Base-by-base conservation (phyloP, 2,113 vertebrate species). In the Jacana jacana region DNA sequence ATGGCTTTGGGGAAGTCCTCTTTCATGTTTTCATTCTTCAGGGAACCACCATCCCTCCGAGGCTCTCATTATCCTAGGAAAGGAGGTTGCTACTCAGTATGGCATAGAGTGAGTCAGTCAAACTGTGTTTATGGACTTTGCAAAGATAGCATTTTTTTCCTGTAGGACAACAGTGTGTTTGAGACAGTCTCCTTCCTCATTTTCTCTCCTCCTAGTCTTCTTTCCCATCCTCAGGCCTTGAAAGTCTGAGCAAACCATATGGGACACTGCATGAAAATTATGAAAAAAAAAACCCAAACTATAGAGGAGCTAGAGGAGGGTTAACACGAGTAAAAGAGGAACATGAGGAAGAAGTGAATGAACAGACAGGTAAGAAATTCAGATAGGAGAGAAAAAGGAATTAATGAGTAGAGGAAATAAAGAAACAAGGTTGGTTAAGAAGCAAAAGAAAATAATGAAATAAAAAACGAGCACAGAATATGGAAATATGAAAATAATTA, bases 1-100 rank as follows among this genome's bases (percentile, higher is more conserved):
- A 94, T 72, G 83, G 82, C 95, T 95, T 81, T 97, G 92, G 96
- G 95, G 95, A 96, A 92, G 95, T 93, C 95, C 83, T 96, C 95
- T 97, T 96, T 94, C 88, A 96, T 93, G 93, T 97, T 95, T 92
- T 88, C 86, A 76, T 93, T 66, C 93, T 93, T 84, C 60, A 96
- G 92, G 95, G 88, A 96, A 86, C 92, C 83, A 92, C 90, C 90
- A 81, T 92, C 40, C 76, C 80, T 93, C 42, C 0, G 0, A 96
- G 95, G 88, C 77, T 89, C 69, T 96, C 88, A 97, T 96, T 95
- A 96, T 60, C 88, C 75, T 75, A 92, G 81, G 39, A 92, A 88
- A 89, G 40, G 69, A 94, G 89, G 60, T 54, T 95, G 61, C 89
- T 95, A 51, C 73, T 93, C 91, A 61, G 76, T 93, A 68, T 75